Evolutionary conservation across 2,888 invertebrate species (phyloP).

Genomic region (Ametastegia equiseti): DNA sequence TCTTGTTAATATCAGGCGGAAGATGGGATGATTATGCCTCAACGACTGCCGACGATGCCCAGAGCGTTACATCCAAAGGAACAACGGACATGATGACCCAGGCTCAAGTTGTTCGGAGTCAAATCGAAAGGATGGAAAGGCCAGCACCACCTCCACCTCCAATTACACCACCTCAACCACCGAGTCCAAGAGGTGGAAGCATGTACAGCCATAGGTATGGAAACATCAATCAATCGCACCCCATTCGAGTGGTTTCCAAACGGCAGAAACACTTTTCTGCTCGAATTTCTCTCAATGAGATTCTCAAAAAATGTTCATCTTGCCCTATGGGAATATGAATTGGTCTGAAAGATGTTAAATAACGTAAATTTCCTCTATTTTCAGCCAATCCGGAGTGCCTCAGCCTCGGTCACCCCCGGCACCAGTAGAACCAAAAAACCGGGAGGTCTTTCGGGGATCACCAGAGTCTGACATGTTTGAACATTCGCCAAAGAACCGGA

Average conservation of each 20-base stretch:
- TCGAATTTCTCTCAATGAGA: no score
- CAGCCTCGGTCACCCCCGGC: constrained; percentile 83
- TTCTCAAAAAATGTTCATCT: no score
- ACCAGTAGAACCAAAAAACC: constrained; percentile 80
- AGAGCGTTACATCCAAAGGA: constrained; percentile 73
- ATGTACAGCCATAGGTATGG: constrained; percentile 75
- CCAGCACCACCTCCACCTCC: constrained; percentile 80
- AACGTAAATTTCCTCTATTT: constrained; percentile 13
- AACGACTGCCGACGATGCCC: constrained; percentile 70
- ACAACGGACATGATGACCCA: constrained; percentile 75
- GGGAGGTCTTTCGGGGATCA: constrained; percentile 68
- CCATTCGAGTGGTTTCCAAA: no score
- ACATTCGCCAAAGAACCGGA: constrained; percentile 71
- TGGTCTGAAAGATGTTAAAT: background rate
- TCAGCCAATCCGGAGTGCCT: constrained; percentile 76
- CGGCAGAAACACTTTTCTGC: no score
- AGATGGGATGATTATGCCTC: constrained; percentile 75
- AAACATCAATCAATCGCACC: constrained; percentile 31
- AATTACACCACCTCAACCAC: constrained; percentile 74
- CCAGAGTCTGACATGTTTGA: constrained; percentile 72
- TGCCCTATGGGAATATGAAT: no score
- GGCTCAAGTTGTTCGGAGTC: constrained; percentile 76
- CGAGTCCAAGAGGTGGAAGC: constrained; percentile 75
- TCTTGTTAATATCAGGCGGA: constrained; percentile 62
- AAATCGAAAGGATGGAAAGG: constrained; percentile 81